A percentile compares a stretch with the other conserved stretches of the same genome.
Conservation (phyloP, 2,113 vertebrate genomes). For the Serinus canaria region DNA sequence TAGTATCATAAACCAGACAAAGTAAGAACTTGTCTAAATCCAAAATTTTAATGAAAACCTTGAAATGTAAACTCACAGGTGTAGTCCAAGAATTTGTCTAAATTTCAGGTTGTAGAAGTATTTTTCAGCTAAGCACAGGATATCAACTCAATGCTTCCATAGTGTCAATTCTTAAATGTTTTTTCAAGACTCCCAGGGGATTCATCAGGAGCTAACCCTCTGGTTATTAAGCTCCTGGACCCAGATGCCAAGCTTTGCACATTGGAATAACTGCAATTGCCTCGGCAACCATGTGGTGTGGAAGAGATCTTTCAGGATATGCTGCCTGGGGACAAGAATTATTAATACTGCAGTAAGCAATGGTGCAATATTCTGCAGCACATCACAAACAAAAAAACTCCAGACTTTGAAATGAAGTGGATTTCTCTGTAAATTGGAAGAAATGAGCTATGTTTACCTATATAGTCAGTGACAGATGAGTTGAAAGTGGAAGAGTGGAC, state of each 20-base stretch:
- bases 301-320: not conserved
- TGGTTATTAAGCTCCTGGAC: not conserved
- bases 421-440: not conserved
- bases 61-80: not conserved
- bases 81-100: not conserved
- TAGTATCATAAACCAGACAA: not conserved
- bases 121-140: not conserved
- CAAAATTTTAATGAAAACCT: not conserved
- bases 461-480: not conserved
- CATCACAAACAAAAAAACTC: not conserved
- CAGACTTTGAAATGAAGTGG: not conserved
- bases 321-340: not conserved
- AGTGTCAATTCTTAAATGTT: not conserved
- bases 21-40: not conserved
- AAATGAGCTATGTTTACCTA: not conserved
- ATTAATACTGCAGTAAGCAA: conserved; percentile 18
- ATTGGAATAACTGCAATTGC: not conserved
- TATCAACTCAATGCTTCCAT: not conserved
- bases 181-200: not conserved
- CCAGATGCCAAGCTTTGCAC: not conserved
- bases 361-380: not conserved
- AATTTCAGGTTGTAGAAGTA: not conserved
- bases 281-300: not conserved
- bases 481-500: not conserved
- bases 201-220: not conserved